Percentiles rank a stretch among this genome's conserved stretches.
Evolutionary conservation across 2,797 vertebrate species (phyloP).

Genomic region (Salmo trutta): DNA sequence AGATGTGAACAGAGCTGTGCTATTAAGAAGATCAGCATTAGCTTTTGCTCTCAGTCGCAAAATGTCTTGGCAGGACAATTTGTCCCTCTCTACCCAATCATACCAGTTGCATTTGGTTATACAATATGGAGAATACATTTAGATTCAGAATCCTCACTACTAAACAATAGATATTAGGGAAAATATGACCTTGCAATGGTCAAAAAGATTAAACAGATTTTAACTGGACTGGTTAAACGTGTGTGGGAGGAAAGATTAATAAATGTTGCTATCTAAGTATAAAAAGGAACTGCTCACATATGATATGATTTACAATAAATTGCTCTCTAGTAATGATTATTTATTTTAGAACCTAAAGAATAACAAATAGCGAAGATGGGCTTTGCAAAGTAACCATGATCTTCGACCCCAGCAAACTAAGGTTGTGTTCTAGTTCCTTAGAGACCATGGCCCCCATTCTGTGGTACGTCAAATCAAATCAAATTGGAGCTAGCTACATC

Average conservation of each 20-base stretch:
- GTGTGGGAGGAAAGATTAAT: slow-evolving; percentile 42
- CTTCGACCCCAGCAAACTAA: slow-evolving; percentile 35
- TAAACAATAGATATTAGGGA: slow-evolving; percentile 41
- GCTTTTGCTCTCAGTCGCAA: slow-evolving; percentile 79
- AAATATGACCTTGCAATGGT: slow-evolving; percentile 61
- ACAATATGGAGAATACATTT: slow-evolving; percentile 71
- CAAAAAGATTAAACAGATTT: slow-evolving; percentile 51
- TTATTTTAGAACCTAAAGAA: slow-evolving; percentile 17
- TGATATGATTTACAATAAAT: slow-evolving; percentile 9
- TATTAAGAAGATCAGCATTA: slow-evolving; percentile 55
- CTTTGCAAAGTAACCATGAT: slow-evolving; percentile 35
- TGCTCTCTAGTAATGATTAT: not conserved
- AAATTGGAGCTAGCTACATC: not conserved
- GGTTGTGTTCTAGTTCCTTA: slow-evolving; percentile 16
- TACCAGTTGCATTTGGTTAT: slow-evolving; percentile 67
- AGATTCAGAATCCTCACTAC: slow-evolving; percentile 50
- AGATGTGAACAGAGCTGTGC: slow-evolving; percentile 56
- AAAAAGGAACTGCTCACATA: slow-evolving; percentile 1
- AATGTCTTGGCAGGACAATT: slow-evolving; percentile 67
- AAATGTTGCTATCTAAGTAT: slow-evolving; percentile 14
- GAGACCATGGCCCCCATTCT: not conserved
- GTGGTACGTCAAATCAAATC: not conserved
- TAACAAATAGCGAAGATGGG: slow-evolving; percentile 21
- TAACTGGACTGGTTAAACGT: slow-evolving; percentile 40
- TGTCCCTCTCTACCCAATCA: slow-evolving; percentile 69